Evolutionary conservation across 2,888 invertebrate genomes (phyloP), one percentile per base, ranked within the genome.

Genomic region (Caenorhabditis parvicauda): DNA sequence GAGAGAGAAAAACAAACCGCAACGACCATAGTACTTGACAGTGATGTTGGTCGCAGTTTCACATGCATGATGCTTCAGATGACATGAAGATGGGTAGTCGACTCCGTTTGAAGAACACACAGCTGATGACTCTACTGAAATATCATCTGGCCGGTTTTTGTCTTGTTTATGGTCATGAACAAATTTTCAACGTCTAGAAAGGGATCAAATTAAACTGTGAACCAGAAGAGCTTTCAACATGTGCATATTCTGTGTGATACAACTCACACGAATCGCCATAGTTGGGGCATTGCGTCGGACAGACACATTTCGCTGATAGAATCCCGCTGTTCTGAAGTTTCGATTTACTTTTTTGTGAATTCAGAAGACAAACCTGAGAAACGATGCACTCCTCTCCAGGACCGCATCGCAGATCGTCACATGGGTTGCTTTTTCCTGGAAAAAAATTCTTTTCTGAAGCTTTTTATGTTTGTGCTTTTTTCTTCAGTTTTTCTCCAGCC

Each of bases 81-180:
- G 68, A 52, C 74, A 74, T 4, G 70, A 59, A 12, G 64, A 64
- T 4, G 64, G 66, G 44, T 68, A 70, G 54, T 72, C 70, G 47
- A 66, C 64, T 73, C 71, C 81, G 82, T n/a, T 75, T 61, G 78
- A 88, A 85, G 82, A 90, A 82, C 92, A 92, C 44, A 92, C 87
- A 1, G 90, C 88, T 52, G 72, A 69, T 1, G 70, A 70, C 50
- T 70, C 64, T 27, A 72, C 68, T n/a, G 54, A 27, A 43, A 54
- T 12, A n/a, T 9, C 9, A 44, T 22, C 22, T 14, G n/a, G 9
- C n/a, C 9, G 2, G 12, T 12, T 2, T 12, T 25, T n/a, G n/a
- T 35, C n/a, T 35, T 35, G 35, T 14, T n/a, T n/a, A n/a, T n/a
- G n/a, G n/a, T n/a, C 35, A 12, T 39, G 17, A 39, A 39, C 21